phyloP scores from a whole-genome alignment of 92 coral and sea anemone species.

The Isaurus tuberculatus region DNA sequence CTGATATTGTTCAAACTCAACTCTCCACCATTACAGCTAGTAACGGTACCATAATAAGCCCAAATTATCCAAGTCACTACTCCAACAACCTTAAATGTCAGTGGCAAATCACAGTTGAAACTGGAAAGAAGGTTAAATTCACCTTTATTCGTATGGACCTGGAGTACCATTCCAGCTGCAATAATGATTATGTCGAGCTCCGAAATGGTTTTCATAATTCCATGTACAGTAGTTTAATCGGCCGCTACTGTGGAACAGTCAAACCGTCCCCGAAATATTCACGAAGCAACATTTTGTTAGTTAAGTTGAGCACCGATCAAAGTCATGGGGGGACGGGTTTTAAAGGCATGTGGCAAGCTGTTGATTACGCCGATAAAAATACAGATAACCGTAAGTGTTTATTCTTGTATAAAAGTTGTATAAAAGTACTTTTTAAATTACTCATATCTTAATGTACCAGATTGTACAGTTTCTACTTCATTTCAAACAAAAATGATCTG shows the following conservation, averaged over 20 bases:
- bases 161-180: not conserved
- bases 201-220: slow-evolving; percentile 31
- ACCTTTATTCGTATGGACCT: not conserved
- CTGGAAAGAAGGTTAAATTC: slow-evolving; percentile 1
- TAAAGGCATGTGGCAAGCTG: slow-evolving; percentile 33
- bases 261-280: slow-evolving; percentile 24
- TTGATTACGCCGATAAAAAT: not conserved
- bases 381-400: not conserved
- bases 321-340: slow-evolving; percentile 37
- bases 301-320: slow-evolving; percentile 43
- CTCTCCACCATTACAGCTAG: not conserved
- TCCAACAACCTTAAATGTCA: slow-evolving; percentile 2
- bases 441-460: not conserved
- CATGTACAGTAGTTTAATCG: not conserved
- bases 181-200: slow-evolving; percentile 50
- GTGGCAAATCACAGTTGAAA: slow-evolving; percentile 16
- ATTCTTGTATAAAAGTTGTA: too few relatives aligned
- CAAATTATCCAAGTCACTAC: not conserved
- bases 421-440: too few relatives aligned
- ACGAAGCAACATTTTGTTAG: not conserved
- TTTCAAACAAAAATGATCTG: too few relatives aligned
- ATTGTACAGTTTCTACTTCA: not conserved
- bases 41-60: not conserved
- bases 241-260: slow-evolving; percentile 40
- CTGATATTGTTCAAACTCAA: not conserved